Evolutionary conservation across 2,797 vertebrate species (phyloP).

Genomic region (Pempheris klunzingeri): DNA sequence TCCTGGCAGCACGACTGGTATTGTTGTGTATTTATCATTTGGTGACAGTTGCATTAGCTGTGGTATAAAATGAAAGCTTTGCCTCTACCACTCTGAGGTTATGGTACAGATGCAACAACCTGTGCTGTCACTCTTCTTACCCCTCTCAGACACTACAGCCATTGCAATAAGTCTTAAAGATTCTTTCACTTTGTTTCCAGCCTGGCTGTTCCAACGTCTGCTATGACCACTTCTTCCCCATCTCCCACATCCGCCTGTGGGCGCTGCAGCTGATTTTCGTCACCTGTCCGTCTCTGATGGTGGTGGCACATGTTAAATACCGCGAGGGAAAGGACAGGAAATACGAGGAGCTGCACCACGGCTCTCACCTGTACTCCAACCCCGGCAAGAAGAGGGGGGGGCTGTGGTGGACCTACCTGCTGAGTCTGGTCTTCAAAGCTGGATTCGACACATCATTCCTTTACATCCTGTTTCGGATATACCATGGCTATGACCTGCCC

Average conservation of each 20-base stretch:
- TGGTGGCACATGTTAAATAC: slow-evolving; percentile 93
- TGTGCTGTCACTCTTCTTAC: not conserved
- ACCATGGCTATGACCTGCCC: slow-evolving; percentile 90
- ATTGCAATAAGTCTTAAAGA: accelerated
- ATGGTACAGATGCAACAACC: not conserved
- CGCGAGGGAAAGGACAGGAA: slow-evolving; percentile 88
- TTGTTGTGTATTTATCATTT: slow-evolving; percentile 28
- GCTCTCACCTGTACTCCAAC: slow-evolving; percentile 82
- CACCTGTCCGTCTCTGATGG: slow-evolving; percentile 94
- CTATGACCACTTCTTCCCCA: slow-evolving; percentile 92
- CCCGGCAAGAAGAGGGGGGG: slow-evolving; percentile 92
- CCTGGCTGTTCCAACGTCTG: slow-evolving; percentile 93
- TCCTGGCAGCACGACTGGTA: not conserved
- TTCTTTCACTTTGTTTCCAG: slow-evolving; percentile 53
- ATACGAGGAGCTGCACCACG: slow-evolving; percentile 68
- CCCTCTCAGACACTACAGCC: not conserved
- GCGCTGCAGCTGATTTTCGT: slow-evolving; percentile 97
- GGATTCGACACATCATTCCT: slow-evolving; percentile 88
- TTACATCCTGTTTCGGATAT: slow-evolving; percentile 89
- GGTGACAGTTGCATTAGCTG: slow-evolving; percentile 9
- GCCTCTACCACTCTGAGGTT: not conserved
- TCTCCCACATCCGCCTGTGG: slow-evolving; percentile 97
- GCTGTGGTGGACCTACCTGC: slow-evolving; percentile 95
- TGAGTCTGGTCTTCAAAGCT: slow-evolving; percentile 92
- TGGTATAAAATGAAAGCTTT: not conserved